Base-by-base conservation (phyloP, 2,113 vertebrate genomes). In the Sinocyclocheilus anshuiensis region DNA sequence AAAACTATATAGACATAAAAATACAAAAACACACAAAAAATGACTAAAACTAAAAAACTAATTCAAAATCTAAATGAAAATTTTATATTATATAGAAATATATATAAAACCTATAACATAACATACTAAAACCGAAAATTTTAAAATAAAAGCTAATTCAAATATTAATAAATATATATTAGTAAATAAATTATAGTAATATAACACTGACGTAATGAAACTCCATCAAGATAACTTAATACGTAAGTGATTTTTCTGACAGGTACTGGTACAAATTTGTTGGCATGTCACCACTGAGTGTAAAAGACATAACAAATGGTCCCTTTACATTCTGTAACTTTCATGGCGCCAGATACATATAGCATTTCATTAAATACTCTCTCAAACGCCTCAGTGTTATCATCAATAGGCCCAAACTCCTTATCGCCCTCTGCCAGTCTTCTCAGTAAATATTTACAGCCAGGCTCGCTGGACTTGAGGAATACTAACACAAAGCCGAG, bases 391-490 rank as follows among this genome's bases (percentile, higher is more conserved):
- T 86, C 55, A 59, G 87, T 80, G 90, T 92, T 94, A 93, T 94
- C 92, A 88, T 93, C 89, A 93, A 90, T 90, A 91, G 90, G 92
- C 86, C 92, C 89, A 75, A 88, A 87, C 88, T 92, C 85, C 91
- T 95, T 95, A 95, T 95, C 94, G 39, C 90, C 86, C 86, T 80
- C 53, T 89, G 80, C 90, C 94, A 95, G 94, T 91, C 88, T 91
- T 90, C 89, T 92, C 89, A 72, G 94, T 94, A 93, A 94, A 95
- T 94, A 95, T 94, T 94, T 94, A 93, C 90, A 84, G 88, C 84
- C 84, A 89, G 90, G 91, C 89, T 87, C 88, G 82, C 39, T 63
- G 84, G 89, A 90, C 86, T 88, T 81, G 87, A 90, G 89, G 93
- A 94, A 95, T 94, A 93, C 91, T 90, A 94, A 94, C 93, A 89